Evolutionary conservation across 2,113 vertebrate genomes (phyloP).

Genomic region (Heliornis fulica): DNA sequence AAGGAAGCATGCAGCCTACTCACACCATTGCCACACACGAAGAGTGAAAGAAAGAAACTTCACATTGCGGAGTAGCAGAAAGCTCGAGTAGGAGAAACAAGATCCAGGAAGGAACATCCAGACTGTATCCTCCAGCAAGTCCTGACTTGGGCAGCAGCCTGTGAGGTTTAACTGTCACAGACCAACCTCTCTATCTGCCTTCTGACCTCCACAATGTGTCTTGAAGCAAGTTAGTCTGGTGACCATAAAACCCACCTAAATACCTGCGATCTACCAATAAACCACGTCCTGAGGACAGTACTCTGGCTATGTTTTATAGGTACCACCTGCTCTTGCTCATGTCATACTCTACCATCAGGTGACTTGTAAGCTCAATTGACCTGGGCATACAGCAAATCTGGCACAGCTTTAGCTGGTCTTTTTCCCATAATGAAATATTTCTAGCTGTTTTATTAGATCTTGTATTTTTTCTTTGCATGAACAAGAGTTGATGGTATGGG

Average conservation of each 20-base stretch:
- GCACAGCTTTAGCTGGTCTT: neutral
- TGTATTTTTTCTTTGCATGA: neutral
- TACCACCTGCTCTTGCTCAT: neutral
- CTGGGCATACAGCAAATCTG: neutral
- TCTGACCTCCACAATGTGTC: neutral
- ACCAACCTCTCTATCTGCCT: neutral
- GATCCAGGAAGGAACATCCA: neutral
- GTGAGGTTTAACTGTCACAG: neutral
- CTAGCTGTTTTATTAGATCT: neutral
- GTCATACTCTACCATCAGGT: neutral
- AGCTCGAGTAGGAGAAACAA: neutral
- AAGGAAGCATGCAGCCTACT: neutral
- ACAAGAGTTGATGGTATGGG: neutral
- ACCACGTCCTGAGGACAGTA: neutral
- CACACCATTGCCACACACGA: neutral
- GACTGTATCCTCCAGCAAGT: too few species aligned
- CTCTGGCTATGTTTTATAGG: neutral
- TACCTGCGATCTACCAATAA: neutral
- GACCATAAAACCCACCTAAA: neutral
- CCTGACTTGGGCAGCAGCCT: neutral
- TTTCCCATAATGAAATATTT: neutral
- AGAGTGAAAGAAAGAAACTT: neutral
- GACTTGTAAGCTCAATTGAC: neutral
- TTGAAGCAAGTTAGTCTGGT: neutral
- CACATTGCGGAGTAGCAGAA: neutral